Conservation (phyloP, 2,888 invertebrate species). For the Athalia circularis region DNA sequence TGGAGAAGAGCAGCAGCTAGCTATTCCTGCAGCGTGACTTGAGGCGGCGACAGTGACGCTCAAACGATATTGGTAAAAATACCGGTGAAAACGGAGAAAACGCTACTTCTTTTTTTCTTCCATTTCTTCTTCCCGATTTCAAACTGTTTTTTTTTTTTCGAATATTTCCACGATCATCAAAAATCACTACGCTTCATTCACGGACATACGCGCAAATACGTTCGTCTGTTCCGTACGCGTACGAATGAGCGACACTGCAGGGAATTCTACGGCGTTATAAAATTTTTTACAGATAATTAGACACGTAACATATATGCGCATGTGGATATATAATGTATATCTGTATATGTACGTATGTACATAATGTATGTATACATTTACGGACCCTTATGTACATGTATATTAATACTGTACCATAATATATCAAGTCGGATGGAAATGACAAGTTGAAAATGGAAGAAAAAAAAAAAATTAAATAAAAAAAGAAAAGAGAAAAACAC, state of each 20-base stretch:
- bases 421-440: not conserved
- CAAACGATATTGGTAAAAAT: slow-evolving; percentile 3
- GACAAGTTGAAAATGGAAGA: too few relatives aligned
- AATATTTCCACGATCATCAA: too few relatives aligned
- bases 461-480: too few relatives aligned
- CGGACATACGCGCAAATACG: too few relatives aligned
- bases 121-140: too few relatives aligned
- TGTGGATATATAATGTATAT: not conserved
- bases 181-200: too few relatives aligned
- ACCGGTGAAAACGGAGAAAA: not conserved
- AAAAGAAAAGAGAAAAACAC: too few relatives aligned
- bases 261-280: not conserved
- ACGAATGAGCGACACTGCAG: slow-evolving; percentile 7
- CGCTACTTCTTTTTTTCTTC: too few relatives aligned
- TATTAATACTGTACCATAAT: not conserved
- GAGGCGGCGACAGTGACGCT: slow-evolving; percentile 1
- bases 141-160: too few relatives aligned
- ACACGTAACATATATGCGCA: not conserved
- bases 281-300: slow-evolving; percentile 26
- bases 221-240: not conserved
- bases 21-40: slow-evolving; percentile 30
- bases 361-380: slow-evolving; percentile 12
- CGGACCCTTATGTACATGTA: not conserved
- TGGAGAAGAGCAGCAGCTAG: slow-evolving; percentile 15
- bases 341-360: slow-evolving; percentile 38